Base-by-base conservation (phyloP, 1,140 invertebrate species). In the Battus philenor region DNA sequence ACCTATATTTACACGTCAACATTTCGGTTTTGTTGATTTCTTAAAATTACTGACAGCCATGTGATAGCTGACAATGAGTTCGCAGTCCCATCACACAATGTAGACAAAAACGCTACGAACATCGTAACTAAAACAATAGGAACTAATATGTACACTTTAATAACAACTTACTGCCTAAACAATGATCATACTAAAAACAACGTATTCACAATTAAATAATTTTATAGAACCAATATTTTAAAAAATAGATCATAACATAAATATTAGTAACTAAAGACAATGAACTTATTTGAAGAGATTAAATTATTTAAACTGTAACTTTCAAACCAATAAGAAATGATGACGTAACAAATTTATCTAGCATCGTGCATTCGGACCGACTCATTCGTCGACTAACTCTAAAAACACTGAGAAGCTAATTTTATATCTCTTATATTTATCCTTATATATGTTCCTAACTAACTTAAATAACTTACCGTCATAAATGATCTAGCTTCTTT, bases 1-100 rank as follows among this genome's bases (percentile, higher is more conserved):
- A 49, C 39, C 70, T 85, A 85, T 85, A 85, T 85, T 46, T 85
- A 85, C 81, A 85, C 41, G 81, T 77, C 81, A 85, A 85, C 81
- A 81, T 68, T 70, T 79, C 76, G 62, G 68, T 83, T 75, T 68
- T 68, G 68, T 78, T 80, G 68, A 71, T 77, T 65, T 54, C 81
- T 85, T 85, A 85, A 71, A 83, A 81, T 80, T 85, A 85, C 67
- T 83, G 81, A 85, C 81, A 85, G 81, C 81, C 81, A 85, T 85
- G 66, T 85, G 81, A 85, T 82, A 85, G 81, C 81, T 83, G 79
- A 83, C 81, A 79, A 78, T 85, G 81, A 78, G 81, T 63, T 73
- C 53, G 17, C 54, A 72, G 68, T 66, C 55, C 66, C 71, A 63
- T 56, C 55, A 69, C 72, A 47, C 77, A 74, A 72, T 70, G 73